phyloP scores from a whole-genome alignment of 2,113 vertebrate species.

The Xenopus borealis region DNA sequence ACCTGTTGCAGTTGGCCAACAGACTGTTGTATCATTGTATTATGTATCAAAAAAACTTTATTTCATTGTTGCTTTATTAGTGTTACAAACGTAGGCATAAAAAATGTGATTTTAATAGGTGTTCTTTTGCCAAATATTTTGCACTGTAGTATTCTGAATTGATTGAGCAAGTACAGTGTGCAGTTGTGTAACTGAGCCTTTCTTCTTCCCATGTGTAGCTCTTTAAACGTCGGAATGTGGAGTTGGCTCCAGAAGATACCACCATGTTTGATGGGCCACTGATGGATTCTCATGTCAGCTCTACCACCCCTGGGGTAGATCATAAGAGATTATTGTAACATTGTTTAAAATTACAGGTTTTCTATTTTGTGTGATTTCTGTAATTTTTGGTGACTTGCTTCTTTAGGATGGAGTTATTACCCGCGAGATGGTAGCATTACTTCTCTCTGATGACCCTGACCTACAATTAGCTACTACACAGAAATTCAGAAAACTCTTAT shows the following conservation, averaged over 20 bases:
- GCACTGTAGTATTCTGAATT: too few species aligned
- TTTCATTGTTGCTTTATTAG: too few species aligned
- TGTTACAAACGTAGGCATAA: too few species aligned
- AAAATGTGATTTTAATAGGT: too few species aligned
- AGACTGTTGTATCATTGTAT: too few species aligned
- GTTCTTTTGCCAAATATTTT: too few species aligned
- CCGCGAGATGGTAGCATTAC: constrained; percentile 95
- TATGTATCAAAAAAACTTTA: too few species aligned
- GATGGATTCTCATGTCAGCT: constrained; percentile 82
- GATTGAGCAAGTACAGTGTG: too few species aligned
- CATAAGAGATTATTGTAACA: constrained; percentile 27
- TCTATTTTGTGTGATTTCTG: neutral
- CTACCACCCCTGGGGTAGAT: constrained; percentile 69
- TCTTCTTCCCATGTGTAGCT: constrained; percentile 66
- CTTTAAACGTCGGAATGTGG: constrained; percentile 96
- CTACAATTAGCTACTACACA: constrained; percentile 91
- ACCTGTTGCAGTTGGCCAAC: too few species aligned
- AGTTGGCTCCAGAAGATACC: constrained; percentile 85
- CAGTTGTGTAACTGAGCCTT: neutral
- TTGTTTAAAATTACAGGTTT: too few species aligned
- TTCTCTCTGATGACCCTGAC: constrained; percentile 94
- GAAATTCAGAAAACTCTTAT: constrained; percentile 95
- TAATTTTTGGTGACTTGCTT: neutral
- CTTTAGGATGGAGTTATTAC: constrained; percentile 90
- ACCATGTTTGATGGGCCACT: constrained; percentile 87